Conservation (phyloP, 2,888 invertebrate species). For the Erynnis tages region DNA sequence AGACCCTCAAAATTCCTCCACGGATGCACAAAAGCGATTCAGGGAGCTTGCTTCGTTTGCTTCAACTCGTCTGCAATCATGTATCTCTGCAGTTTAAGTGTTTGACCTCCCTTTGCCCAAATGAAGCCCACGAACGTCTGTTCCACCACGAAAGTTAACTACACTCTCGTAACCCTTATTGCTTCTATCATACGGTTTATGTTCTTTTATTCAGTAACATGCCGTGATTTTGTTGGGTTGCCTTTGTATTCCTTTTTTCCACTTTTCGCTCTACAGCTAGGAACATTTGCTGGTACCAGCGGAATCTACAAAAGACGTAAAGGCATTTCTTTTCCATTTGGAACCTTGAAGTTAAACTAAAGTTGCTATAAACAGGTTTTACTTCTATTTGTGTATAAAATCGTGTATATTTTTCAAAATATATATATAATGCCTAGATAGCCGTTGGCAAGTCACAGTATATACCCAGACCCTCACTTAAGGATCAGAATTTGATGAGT, state of each 20-base stretch:
- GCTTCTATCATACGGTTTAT: not conserved
- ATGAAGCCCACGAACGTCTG: constrained; percentile 67
- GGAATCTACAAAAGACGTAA: constrained; percentile 27
- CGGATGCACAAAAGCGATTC: constrained; percentile 63
- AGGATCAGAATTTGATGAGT: no score
- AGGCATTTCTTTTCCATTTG: constrained; percentile 23
- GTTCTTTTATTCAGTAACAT: not conserved
- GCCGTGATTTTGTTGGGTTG: constrained; percentile 43
- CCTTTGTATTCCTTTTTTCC: constrained; percentile 70
- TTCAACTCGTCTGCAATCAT: constrained; percentile 73
- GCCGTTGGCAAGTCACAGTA: no score
- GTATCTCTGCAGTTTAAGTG: constrained; percentile 69
- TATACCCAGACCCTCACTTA: no score
- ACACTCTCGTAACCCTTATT: constrained; percentile 4
- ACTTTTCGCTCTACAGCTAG: constrained; percentile 56
- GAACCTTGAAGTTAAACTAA: constrained; percentile 11
- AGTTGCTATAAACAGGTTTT: constrained; percentile 4
- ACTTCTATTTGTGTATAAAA: constrained; percentile 1
- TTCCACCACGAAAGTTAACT: constrained; percentile 37
- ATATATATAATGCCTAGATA: no score
- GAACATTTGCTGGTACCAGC: constrained; percentile 66
- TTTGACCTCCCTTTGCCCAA: constrained; percentile 74
- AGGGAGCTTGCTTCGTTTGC: constrained; percentile 74
- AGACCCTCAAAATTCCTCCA: constrained; percentile 15
- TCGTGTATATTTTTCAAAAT: not conserved